phyloP scores from a whole-genome alignment of 2,113 vertebrate genomes.

The Dasyurus viverrinus region DNA sequence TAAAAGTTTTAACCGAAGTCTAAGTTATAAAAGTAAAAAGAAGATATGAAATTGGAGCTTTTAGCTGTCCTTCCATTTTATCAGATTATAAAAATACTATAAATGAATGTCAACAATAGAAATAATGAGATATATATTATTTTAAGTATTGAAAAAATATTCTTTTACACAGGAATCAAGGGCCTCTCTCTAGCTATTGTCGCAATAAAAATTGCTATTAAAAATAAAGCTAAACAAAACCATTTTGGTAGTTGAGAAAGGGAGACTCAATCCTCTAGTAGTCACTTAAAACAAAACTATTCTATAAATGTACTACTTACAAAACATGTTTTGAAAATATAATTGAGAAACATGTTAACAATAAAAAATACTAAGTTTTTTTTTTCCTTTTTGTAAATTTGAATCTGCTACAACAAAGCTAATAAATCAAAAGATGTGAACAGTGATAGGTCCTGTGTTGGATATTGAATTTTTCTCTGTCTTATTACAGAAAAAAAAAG shows the following conservation, averaged over 20 bases:
- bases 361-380: slow-evolving; percentile 17
- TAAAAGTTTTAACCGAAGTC: slow-evolving; percentile 68
- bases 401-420: slow-evolving; percentile 5
- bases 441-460: background rate
- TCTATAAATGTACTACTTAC: slow-evolving; percentile 24
- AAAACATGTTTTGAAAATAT: slow-evolving; percentile 12
- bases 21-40: slow-evolving; percentile 73
- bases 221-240: background rate
- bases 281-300: slow-evolving; percentile 32
- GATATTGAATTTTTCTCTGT: background rate
- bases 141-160: slow-evolving; percentile 30
- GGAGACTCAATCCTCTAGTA: background rate
- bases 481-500: background rate
- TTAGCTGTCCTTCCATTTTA: slow-evolving; percentile 67
- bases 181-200: slow-evolving; percentile 5
- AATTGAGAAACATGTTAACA: slow-evolving; percentile 8
- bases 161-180: slow-evolving; percentile 47
- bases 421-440: slow-evolving; percentile 7
- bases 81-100: slow-evolving; percentile 68
- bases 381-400: slow-evolving; percentile 31
- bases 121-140: slow-evolving; percentile 43
- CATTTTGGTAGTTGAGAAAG: background rate
- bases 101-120: slow-evolving; percentile 66
- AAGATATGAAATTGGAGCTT: slow-evolving; percentile 65
- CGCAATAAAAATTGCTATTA: slow-evolving; percentile 42